These are phyloP conservation scores for Hylaea fasciaria DNA, from an alignment of 2,888 invertebrate genomes.

Conservation along the genomic window DNA sequence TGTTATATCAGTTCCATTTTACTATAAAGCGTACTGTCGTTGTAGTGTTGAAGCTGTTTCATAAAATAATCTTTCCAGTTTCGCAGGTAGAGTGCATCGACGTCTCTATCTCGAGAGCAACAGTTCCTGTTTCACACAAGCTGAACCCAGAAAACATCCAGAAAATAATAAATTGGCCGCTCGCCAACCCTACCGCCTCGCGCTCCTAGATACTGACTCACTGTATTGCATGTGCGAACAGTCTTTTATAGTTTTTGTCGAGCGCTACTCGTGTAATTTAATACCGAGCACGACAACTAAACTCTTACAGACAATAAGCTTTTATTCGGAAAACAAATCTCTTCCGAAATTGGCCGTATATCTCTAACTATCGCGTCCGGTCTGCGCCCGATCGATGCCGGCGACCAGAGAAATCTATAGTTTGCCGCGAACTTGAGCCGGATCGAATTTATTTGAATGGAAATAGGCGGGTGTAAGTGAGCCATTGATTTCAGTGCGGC, in stretches of 20 bases:
- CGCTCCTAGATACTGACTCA: constrained; percentile 54
- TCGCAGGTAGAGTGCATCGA: constrained; percentile 42
- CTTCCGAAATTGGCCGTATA: constrained; percentile 56
- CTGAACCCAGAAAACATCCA: constrained; percentile 59
- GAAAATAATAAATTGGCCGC: constrained; percentile 68
- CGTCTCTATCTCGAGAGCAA: constrained; percentile 46
- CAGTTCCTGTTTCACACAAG: constrained; percentile 47
- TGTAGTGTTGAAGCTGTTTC: background rate
- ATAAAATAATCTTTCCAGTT: constrained; percentile 12
- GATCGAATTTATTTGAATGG: constrained; percentile 61
- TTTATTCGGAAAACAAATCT: constrained; percentile 63
- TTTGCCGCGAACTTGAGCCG: constrained; percentile 53
- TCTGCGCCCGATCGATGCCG: constrained; percentile 50
- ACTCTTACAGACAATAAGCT: constrained; percentile 57
- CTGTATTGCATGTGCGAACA: constrained; percentile 65
- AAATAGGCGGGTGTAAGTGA: constrained; percentile 59
- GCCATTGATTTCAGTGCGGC: constrained; percentile 69
- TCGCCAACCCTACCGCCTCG: constrained; percentile 60
- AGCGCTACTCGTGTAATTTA: constrained; percentile 61
- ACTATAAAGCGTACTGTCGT: background rate
- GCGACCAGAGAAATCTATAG: constrained; percentile 47
- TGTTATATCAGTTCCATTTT: background rate
- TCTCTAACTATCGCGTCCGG: constrained; percentile 46
- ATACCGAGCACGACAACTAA: constrained; percentile 55
- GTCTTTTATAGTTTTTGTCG: constrained; percentile 67